Percentiles rank a stretch among this genome's conserved stretches.
phyloP scores from a whole-genome alignment of 2,888 invertebrate genomes.

The Melangyna quadrimaculata region DNA sequence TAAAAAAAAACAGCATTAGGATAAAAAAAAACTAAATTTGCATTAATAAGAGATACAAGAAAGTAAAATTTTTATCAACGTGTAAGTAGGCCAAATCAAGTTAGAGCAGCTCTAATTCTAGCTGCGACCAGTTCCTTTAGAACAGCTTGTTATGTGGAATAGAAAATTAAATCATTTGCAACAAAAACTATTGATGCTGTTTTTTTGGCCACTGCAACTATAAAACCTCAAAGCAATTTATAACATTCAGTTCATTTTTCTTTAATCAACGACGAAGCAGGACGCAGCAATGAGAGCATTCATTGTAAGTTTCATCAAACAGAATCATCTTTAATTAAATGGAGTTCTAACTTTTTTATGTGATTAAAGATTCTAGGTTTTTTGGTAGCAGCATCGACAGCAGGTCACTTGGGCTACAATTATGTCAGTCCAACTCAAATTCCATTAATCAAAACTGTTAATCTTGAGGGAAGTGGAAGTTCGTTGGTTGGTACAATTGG shows the following conservation, averaged over 20 bases:
- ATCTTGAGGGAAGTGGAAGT: background rate
- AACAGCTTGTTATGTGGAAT: background rate
- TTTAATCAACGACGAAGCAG: slow-evolving; percentile 21
- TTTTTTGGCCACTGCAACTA: background rate
- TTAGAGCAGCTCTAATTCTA: background rate
- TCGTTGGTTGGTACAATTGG: background rate
- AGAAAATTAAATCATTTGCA: background rate
- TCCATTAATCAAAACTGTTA: background rate
- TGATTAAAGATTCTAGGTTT: slow-evolving; percentile 18
- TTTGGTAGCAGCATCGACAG: slow-evolving; percentile 72
- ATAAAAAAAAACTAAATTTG: background rate
- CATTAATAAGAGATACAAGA: background rate
- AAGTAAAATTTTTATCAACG: background rate
- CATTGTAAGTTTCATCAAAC: slow-evolving; percentile 20
- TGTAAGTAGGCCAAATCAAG: background rate
- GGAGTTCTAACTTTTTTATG: slow-evolving; percentile 53
- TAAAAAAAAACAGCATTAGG: background rate
- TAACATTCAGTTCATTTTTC: slow-evolving; percentile 2
- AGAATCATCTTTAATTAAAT: too few relatives aligned
- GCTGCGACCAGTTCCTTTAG: background rate
- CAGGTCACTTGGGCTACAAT: slow-evolving; percentile 73
- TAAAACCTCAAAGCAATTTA: slow-evolving; percentile 3
- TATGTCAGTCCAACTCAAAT: slow-evolving; percentile 62
- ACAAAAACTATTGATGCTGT: background rate
- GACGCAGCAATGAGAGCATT: slow-evolving; percentile 42